These are phyloP conservation scores for Lepeophtheirus nordmannii DNA, from an alignment of 2,888 invertebrate species.

Conservation along the genomic window DNA sequence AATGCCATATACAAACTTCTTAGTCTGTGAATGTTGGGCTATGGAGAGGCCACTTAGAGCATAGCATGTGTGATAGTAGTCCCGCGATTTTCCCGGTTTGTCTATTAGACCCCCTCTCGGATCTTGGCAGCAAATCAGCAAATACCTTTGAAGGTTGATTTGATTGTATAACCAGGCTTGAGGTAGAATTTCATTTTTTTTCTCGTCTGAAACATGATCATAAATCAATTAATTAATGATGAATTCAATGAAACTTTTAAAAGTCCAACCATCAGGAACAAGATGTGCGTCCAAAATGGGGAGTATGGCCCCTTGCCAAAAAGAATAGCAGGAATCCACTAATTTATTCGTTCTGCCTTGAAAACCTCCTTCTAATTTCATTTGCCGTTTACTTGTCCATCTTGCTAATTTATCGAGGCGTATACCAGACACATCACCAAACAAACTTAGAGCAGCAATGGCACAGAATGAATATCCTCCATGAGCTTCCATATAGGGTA, in stretches of 20 bases:
- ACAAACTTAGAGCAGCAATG: constrained; percentile 11
- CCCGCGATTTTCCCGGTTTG: constrained; percentile 86
- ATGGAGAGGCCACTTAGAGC: constrained; percentile 82
- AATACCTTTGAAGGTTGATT: constrained; percentile 80
- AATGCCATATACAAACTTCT: no score
- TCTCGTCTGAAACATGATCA: neutral
- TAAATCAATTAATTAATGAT: neutral
- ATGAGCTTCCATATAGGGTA: constrained; percentile 89
- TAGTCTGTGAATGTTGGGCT: constrained; percentile 53
- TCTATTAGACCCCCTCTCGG: constrained; percentile 76
- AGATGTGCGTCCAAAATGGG: constrained; percentile 66
- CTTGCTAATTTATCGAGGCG: constrained; percentile 33
- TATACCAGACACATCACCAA: neutral
- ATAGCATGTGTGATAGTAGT: constrained; percentile 95
- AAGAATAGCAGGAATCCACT: constrained; percentile 96
- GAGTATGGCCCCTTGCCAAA: constrained; percentile 92
- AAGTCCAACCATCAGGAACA: constrained; percentile 37
- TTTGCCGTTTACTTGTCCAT: constrained; percentile 81
- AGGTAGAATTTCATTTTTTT: neutral
- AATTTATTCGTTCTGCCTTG: constrained; percentile 91
- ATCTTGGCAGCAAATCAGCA: constrained; percentile 80
- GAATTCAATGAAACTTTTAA: neutral
- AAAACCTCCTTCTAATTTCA: constrained; percentile 88
- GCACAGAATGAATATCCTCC: constrained; percentile 99
- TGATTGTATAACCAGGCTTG: constrained; percentile 60